Evolutionary conservation across 2,888 invertebrate species (phyloP), one percentile per base, ranked within the genome.

Genomic region (Callinectes sapidus): DNA sequence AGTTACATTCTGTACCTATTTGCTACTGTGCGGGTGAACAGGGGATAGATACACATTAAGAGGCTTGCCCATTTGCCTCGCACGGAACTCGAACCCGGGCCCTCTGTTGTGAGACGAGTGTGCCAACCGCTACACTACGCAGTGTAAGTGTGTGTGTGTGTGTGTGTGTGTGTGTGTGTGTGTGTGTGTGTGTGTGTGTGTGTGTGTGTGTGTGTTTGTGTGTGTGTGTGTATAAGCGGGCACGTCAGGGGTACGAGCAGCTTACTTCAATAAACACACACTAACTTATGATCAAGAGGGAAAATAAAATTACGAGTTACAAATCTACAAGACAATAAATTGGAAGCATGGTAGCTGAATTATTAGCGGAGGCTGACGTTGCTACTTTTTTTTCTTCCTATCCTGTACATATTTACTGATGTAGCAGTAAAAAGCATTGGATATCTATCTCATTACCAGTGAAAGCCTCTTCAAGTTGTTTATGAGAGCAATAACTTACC

Each of bases 191-290:
- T 81, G 81, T 35, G 81, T 81, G 81, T 35, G 81, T 81, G 81
- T 35, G 81, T 81, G 81, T 81, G 35, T 35, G 81, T 81, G 81
- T 81, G 81, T 35, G 81, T 81, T 35, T 81, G 81, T 35, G 81
- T 81, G 81, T 81, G 81, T 35, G 81, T 81, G 81, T 81, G 81
- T 81, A 16, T 35, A 28, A 13, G 35, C n/a, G 81, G 28, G 81
- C n/a, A n/a, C 6, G 16, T 35, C 32, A 0, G 35, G 81, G 81
- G 81, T 81, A 81, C 81, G 28, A 81, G 81, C 81, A 81, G 81
- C 81, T 81, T 81, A 81, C 32, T 81, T 35, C 81, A 81, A 81
- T 81, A 81, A 81, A 81, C 81, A 81, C 81, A 81, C 10, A 81
- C 35, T 32, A 81, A 81, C 35, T 81, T 81, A 81, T 28, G 81